Evolutionary conservation across 1,140 invertebrate species (phyloP).

Genomic region (Papilio xuthus): DNA sequence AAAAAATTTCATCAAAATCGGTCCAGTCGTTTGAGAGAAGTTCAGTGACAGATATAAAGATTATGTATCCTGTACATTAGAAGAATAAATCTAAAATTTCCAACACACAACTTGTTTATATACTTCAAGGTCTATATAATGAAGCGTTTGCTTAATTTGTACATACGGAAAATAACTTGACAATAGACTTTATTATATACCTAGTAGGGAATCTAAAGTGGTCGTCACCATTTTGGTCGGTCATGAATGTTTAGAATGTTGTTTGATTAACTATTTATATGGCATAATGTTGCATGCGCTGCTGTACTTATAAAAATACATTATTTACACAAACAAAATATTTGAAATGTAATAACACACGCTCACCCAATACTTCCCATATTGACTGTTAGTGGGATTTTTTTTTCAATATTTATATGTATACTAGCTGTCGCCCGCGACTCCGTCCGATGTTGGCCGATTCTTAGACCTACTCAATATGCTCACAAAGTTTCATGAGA

Average conservation of each 20-base stretch:
- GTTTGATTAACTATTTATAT: conserved; percentile 30
- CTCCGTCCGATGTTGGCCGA: too few relatives aligned
- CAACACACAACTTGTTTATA: neutral
- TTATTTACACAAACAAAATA: conserved; percentile 14
- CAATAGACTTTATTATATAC: neutral
- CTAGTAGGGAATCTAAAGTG: conserved; percentile 13
- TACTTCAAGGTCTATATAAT: neutral
- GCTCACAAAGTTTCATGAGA: too few relatives aligned
- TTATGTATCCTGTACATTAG: too few relatives aligned
- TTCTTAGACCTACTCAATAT: too few relatives aligned
- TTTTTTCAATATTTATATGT: too few relatives aligned
- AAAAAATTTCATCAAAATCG: too few relatives aligned
- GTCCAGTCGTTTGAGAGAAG: too few relatives aligned
- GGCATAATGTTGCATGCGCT: neutral
- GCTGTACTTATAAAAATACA: conserved; percentile 16
- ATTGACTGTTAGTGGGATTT: too few relatives aligned
- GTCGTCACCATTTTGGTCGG: conserved; percentile 24
- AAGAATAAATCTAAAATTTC: neutral
- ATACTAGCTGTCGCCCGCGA: too few relatives aligned
- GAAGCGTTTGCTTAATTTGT: conserved; percentile 11
- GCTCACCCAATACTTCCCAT: neutral
- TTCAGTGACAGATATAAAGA: too few relatives aligned
- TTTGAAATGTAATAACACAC: neutral
- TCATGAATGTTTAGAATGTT: conserved; percentile 7
- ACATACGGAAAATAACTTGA: conserved; percentile 31